Conservation (phyloP, 2,888 invertebrate genomes). For the Cactoblastis cactorum region DNA sequence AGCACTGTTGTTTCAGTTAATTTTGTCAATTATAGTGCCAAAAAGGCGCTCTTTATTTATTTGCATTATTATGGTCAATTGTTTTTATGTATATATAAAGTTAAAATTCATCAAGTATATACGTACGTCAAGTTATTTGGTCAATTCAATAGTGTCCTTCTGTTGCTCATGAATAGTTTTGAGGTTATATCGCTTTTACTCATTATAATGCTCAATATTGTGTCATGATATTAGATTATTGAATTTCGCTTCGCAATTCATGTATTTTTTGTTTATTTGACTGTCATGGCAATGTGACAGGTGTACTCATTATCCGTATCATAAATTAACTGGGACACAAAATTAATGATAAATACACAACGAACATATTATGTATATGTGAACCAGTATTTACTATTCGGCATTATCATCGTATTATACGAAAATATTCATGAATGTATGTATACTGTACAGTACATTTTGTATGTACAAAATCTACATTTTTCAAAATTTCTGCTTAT, state of each 20-base stretch:
- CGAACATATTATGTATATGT: too few species aligned
- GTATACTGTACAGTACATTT: too few species aligned
- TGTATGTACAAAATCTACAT: background rate
- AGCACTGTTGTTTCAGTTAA: conserved; percentile 62
- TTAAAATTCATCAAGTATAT: conserved; percentile 32
- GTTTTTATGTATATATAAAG: conserved; percentile 44
- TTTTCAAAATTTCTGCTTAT: conserved; percentile 19
- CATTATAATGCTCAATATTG: conserved; percentile 75
- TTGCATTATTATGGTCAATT: conserved; percentile 62
- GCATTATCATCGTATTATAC: background rate
- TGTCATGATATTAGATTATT: conserved; percentile 72
- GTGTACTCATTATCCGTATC: conserved; percentile 19
- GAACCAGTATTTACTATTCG: too few species aligned
- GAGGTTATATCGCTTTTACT: conserved; percentile 58
- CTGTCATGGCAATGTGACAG: conserved; percentile 22
- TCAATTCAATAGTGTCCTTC: conserved; percentile 69
- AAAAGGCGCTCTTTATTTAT: conserved; percentile 49
- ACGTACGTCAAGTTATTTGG: conserved; percentile 56
- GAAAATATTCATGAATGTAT: background rate
- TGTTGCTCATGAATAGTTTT: conserved; percentile 61
- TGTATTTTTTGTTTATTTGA: conserved; percentile 60
- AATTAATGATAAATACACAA: background rate
- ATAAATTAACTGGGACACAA: background rate
- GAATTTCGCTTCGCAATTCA: conserved; percentile 52
- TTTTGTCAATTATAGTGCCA: conserved; percentile 72